Base-by-base conservation (phyloP, 2,797 vertebrate species). In the Phylloscopus collybita region DNA sequence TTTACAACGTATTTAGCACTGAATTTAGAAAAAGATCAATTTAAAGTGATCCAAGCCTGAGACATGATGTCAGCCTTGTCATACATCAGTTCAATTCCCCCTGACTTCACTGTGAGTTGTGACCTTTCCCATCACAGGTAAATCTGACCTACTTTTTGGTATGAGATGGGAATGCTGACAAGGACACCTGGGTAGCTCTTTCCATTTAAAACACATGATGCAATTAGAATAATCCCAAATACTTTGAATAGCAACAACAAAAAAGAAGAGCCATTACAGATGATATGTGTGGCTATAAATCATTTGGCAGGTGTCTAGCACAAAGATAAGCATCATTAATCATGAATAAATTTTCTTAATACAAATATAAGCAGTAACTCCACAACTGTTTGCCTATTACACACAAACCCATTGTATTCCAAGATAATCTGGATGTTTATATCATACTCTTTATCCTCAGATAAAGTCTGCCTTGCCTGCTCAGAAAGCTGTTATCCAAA, bases 371-470 rank as follows among this genome's bases (percentile, higher is more conserved):
- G 84, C 85, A 70, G 87, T 82, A 92, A 95, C 51, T 69, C 78
- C 49, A 54, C 60, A 89, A 95, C 75, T 71, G 86, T 86, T 57
- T 98, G 98, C 98, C 97, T 98, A 93, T 97, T 97, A 91, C 73
- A 90, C 96, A 96, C 91, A 95, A 96, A 97, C 91, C 97, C 98
- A 98, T 96, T 95, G 96, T 95, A 96, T 71, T 92, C 95, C 86
- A 91, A 88, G 80, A 85, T 75, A 92, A 92, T 67, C 69, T 84
- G 69, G 70, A 91, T 89, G 73, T 80, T 96, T 87, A 36, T 59
- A 92, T 82, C 69, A 67, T 38, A 89, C 16, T 57, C 51, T 89
- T 92, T 83, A 92, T 91, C 71, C 74, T 49, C 90, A 57, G 88
- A 74, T 40, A 95, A 98, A 97, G 94, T 91, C 96, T 81, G 66